Conservation (phyloP, 53 echinoderm and acorn worm species). For the Glandiceps talaboti region DNA sequence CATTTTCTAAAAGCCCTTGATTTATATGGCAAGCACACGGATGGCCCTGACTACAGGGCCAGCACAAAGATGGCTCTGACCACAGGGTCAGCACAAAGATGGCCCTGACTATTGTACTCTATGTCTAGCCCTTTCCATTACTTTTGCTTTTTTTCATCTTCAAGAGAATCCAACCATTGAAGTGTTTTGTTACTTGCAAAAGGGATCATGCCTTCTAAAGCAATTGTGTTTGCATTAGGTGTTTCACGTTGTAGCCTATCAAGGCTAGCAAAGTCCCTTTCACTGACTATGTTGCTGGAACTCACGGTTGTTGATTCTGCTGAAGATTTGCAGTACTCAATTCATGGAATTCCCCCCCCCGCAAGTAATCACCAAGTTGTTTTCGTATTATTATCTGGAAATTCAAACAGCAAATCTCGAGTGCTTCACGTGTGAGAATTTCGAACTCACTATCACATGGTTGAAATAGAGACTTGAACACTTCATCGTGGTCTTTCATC, state of each 20-base stretch:
- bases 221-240: background rate
- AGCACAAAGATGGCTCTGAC: too few species aligned
- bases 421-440: background rate
- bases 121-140: background rate
- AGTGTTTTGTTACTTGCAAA: background rate
- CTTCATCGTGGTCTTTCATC: background rate
- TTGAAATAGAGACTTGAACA: background rate
- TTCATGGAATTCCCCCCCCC: too few species aligned
- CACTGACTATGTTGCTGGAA: background rate
- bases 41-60: too few species aligned
- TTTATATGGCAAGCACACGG: too few species aligned
- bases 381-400: background rate
- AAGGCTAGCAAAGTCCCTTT: background rate
- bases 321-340: too few species aligned
- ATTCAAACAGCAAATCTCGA: background rate
- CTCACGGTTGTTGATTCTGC: background rate
- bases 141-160: background rate
- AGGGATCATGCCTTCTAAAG: background rate
- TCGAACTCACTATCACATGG: background rate
- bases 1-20: too few species aligned
- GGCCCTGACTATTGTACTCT: background rate
- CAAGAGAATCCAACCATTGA: background rate
- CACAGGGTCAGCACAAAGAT: background rate
- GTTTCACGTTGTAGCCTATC: background rate
- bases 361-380: background rate